These are phyloP conservation scores for Acyrthosiphon pisum DNA, from an alignment of 1,140 invertebrate species.

Conservation along the genomic window DNA sequence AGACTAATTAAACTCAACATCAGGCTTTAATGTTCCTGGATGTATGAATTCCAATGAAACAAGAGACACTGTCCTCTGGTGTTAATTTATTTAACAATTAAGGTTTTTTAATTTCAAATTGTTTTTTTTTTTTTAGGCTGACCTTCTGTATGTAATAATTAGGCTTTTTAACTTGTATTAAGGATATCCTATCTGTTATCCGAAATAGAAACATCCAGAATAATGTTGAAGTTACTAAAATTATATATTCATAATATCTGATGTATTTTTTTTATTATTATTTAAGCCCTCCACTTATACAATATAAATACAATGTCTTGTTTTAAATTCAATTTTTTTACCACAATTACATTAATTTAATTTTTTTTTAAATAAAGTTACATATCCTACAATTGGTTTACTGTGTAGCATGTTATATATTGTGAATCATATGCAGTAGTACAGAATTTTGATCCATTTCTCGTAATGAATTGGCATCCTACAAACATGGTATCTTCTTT, in stretches of 20 bases:
- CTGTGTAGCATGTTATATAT: constrained; percentile 60
- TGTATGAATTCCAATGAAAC: constrained; percentile 49
- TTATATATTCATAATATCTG: constrained; percentile 38
- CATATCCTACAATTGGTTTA: constrained; percentile 21
- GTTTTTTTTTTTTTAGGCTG: constrained; percentile 7
- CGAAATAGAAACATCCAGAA: not conserved
- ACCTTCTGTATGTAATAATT: constrained; percentile 46
- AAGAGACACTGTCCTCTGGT: constrained; percentile 56
- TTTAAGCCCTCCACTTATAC: constrained; percentile 38
- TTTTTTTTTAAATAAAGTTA: constrained; percentile 39
- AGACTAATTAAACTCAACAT: constrained; percentile 45
- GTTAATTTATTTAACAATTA: constrained; percentile 54
- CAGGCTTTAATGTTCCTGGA: constrained; percentile 40
- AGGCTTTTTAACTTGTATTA: constrained; percentile 13
- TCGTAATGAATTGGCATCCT: constrained; percentile 61
- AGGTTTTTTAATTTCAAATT: constrained; percentile 34
- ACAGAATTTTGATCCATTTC: constrained; percentile 61
- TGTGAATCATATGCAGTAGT: constrained; percentile 62
- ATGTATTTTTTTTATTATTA: constrained; percentile 48
- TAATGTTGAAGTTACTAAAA: constrained; percentile 31
- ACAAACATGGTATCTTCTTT: constrained; percentile 61
- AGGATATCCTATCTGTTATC: not conserved
- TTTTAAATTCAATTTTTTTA: constrained; percentile 37
- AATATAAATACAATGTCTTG: constrained; percentile 53
- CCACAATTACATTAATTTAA: not conserved